These are phyloP conservation scores for Solen grandis DNA, from an alignment of 1,140 invertebrate species.

Conservation along the genomic window DNA sequence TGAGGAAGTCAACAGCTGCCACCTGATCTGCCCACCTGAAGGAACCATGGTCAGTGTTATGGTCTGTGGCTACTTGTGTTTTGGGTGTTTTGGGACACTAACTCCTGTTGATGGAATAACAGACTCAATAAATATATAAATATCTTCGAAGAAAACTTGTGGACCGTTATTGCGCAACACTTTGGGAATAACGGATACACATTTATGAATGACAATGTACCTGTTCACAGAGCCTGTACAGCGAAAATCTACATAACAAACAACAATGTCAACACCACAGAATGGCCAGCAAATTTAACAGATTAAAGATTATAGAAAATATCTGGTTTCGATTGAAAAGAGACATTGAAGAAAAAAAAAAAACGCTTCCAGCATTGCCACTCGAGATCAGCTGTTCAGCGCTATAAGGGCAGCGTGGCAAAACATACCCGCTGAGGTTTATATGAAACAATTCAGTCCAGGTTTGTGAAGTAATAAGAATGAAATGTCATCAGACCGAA, in stretches of 20 bases:
- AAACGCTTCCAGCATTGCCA: neutral
- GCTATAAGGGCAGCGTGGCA: neutral
- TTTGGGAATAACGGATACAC: neutral
- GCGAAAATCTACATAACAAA: neutral
- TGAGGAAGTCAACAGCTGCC: neutral
- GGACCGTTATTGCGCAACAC: conserved; percentile 8
- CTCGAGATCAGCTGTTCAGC: neutral
- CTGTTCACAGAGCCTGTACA: neutral
- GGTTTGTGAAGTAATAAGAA: neutral
- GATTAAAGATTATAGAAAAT: conserved; percentile 24
- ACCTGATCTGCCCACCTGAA: neutral
- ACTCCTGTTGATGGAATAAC: conserved; percentile 5
- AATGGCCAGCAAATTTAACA: conserved; percentile 4
- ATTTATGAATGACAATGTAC: conserved; percentile 39
- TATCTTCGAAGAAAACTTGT: conserved; percentile 15
- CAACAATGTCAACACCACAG: neutral
- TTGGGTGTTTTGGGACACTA: conserved; percentile 13
- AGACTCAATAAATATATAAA: conserved; percentile 20
- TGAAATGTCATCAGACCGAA: neutral
- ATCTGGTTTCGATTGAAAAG: neutral
- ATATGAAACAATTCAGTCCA: neutral
- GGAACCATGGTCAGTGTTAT: neutral
- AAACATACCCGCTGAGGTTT: neutral
- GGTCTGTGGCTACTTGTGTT: neutral
- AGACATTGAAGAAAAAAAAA: neutral